Evolutionary conservation across 2,888 invertebrate species (phyloP).

Genomic region (Lasioglossum zephyrum): DNA sequence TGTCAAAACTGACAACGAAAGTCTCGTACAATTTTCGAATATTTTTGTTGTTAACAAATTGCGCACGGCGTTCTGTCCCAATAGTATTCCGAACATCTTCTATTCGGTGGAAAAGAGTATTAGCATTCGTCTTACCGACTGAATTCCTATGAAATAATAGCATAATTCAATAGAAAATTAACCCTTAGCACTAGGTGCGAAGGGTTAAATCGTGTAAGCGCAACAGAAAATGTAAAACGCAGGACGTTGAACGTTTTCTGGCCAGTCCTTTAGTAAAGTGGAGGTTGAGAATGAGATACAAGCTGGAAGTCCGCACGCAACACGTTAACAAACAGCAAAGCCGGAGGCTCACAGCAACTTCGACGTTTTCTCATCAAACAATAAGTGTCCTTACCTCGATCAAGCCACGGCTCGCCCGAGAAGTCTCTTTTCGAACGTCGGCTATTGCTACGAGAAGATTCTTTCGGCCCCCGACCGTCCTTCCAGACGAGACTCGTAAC

Average conservation of each 20-base stretch:
- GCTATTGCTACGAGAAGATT: conserved; percentile 19
- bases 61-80: not conserved
- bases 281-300: not conserved
- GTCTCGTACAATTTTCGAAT: not conserved
- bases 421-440: conserved; percentile 9
- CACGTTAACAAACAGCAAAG: conserved; percentile 10
- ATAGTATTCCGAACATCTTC: not conserved
- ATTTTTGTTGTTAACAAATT: not conserved
- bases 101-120: not conserved
- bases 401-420: not conserved
- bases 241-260: not conserved
- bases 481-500: conserved; percentile 29
- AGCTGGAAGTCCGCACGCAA: not conserved
- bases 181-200: too few relatives aligned
- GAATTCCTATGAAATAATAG: not conserved
- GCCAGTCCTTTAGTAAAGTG: not conserved
- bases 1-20: not conserved
- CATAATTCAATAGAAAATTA: too few relatives aligned
- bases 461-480: not conserved
- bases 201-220: too few relatives aligned
- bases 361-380: not conserved
- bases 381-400: conserved; percentile 41
- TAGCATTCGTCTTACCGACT: not conserved
- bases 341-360: not conserved
- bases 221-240: not conserved